These are phyloP conservation scores for Euphydryas editha DNA, from an alignment of 2,888 invertebrate genomes.

Conservation along the genomic window DNA sequence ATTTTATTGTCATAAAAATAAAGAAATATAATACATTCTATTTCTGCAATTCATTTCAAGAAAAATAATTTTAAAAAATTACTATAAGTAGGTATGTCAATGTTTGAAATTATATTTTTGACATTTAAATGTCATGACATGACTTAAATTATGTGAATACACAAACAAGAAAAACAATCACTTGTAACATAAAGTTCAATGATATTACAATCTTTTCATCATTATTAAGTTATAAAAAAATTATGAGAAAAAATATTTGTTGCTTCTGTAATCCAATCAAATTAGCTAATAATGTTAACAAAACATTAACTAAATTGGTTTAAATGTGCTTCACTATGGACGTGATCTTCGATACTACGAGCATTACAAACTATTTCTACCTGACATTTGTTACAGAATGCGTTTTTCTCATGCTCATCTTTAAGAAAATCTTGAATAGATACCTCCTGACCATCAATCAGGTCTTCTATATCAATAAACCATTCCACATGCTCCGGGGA, in stretches of 20 bases:
- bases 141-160: no score
- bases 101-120: no score
- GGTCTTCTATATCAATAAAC: conserved; percentile 62
- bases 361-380: conserved; percentile 54
- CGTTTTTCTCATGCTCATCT: conserved; percentile 59
- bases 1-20: no score
- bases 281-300: conserved; percentile 7
- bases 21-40: background rate
- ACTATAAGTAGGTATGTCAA: no score
- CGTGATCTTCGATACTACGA: conserved; percentile 57
- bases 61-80: no score
- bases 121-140: no score
- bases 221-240: background rate
- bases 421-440: conserved; percentile 57
- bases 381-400: conserved; percentile 62
- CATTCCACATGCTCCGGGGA: conserved; percentile 58
- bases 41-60: no score
- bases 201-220: no score
- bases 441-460: conserved; percentile 57
- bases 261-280: conserved; percentile 4
- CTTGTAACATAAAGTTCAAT: no score
- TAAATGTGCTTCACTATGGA: conserved; percentile 59
- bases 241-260: background rate
- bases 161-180: no score
- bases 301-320: conserved; percentile 51